Evolutionary conservation across 2,797 vertebrate genomes (phyloP).

Genomic region (Monodelphis domestica): DNA sequence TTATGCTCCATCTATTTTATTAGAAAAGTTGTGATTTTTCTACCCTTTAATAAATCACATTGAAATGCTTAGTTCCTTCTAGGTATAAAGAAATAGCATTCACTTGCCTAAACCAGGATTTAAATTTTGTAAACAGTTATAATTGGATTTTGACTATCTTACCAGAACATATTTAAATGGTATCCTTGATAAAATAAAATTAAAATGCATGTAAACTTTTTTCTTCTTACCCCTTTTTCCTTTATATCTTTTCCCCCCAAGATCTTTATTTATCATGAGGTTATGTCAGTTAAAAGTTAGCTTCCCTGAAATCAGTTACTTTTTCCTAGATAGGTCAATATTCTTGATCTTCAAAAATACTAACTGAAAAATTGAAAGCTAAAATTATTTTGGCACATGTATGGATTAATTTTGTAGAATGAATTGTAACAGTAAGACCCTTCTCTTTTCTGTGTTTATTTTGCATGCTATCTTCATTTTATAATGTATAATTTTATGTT

Average conservation of each 20-base stretch:
- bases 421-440: not conserved
- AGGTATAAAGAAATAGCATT: not conserved
- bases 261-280: constrained; percentile 46
- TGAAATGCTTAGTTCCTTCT: not conserved
- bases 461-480: not conserved
- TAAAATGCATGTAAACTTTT: not conserved
- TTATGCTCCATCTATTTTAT: not conserved
- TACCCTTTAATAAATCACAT: not conserved
- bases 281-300: constrained; percentile 21
- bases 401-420: not conserved
- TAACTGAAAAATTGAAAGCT: constrained; percentile 44
- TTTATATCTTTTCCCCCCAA: not conserved
- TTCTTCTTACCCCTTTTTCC: not conserved
- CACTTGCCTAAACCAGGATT: not conserved
- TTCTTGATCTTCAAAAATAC: constrained; percentile 5
- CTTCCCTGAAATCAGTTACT: constrained; percentile 14
- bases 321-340: not conserved
- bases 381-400: not conserved
- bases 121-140: constrained; percentile 34
- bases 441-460: not conserved
- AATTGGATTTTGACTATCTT: constrained; percentile 33
- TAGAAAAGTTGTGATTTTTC: not conserved
- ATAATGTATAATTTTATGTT: not conserved
- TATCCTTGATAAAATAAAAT: not conserved
- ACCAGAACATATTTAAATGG: constrained; percentile 28